Evolutionary conservation across 64 coral and sea anemone genomes (phyloP), one percentile per base, ranked within the genome.

Genomic region (Acropora yongei): DNA sequence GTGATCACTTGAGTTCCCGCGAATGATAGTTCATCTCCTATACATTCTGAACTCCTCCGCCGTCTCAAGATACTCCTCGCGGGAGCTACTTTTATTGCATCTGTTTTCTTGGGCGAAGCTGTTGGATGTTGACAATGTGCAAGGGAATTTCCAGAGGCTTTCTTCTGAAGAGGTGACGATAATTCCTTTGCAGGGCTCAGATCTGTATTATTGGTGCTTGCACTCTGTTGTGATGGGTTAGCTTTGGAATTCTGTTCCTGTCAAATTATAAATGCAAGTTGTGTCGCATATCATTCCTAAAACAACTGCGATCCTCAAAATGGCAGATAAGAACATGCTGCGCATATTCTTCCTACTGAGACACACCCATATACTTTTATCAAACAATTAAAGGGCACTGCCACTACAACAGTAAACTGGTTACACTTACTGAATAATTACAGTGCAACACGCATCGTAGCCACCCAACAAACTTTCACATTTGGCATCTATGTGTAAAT

Each of bases 41-140:
- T 55, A 60, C 89, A 89, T 66, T 99, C 97, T 19, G 94, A 96
- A 45, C 94, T 96, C 41, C 87, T 87, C 41, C 94, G 71, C 51
- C 94, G 89, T 80, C 97, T 93, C 69, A 85, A 47, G 63, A 85
- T 71, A 66, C 65, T 50, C 2, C 46, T 19, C 3, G 80, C 74
- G 1, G 80, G 69, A 49, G 41, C 49, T 41, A 83, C 42, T 4
- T 44, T 76, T 55, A 10, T 55, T 14, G 2, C 48, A 12, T 88
- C 86, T 0, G 57, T 47, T 65, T 78, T 88, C 72, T 88, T 88
- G 2, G 86, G 86, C 11, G 86, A 88, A 1, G 55, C 43, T 13
- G 60, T 14, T 11, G 49, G 20, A 30, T 30, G 30, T 75, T 57
- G 86, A 9, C 8, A 19, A 1, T 19, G 49, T 78, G 71, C 49